phyloP scores from a whole-genome alignment of 2,797 vertebrate species.

The Sebastes flavidus region DNA sequence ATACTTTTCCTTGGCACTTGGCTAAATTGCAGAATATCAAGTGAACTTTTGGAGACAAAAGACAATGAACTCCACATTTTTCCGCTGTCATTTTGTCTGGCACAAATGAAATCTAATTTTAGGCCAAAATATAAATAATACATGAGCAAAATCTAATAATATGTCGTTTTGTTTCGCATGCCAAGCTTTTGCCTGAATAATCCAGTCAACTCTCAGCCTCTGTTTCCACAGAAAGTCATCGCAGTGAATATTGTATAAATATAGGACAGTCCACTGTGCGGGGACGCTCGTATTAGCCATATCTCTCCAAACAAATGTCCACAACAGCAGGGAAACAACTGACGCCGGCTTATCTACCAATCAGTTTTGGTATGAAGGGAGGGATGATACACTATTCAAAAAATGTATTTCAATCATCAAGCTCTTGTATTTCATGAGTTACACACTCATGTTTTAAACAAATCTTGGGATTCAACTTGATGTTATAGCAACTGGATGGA shows the following conservation, averaged over 20 bases:
- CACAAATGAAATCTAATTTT: constrained; percentile 26
- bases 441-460: not conserved
- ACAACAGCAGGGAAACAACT: constrained; percentile 15
- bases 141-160: constrained; percentile 36
- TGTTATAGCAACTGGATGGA: constrained; percentile 6
- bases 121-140: constrained; percentile 35
- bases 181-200: constrained; percentile 5
- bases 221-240: not conserved
- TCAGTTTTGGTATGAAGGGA: constrained; percentile 20
- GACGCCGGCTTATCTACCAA: constrained; percentile 1
- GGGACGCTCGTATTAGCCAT: not conserved
- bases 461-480: not conserved
- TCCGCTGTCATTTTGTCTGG: constrained; percentile 7
- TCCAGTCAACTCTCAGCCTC: not conserved
- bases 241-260: not conserved
- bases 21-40: constrained; percentile 15
- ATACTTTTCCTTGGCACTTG: not conserved
- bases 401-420: constrained; percentile 6
- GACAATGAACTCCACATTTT: constrained; percentile 14
- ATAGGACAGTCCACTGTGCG: not conserved
- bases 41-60: constrained; percentile 16
- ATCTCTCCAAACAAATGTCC: constrained; percentile 21
- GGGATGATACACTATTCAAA: not conserved
- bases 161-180: not conserved
- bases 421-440: not conserved